phyloP scores from a whole-genome alignment of 2,888 invertebrate species.

The Nymphalis polychloros region DNA sequence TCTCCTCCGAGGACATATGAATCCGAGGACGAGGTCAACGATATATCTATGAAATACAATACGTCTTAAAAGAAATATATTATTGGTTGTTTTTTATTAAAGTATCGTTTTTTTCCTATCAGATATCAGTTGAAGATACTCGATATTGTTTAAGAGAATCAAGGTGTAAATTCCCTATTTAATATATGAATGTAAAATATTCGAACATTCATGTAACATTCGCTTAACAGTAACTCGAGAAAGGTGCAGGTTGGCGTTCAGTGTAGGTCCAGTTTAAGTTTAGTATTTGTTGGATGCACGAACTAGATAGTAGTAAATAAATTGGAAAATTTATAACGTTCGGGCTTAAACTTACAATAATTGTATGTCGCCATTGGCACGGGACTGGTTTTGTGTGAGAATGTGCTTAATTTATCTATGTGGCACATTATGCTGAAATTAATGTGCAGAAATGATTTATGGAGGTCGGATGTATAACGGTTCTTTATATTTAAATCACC shows the following conservation, averaged over 20 bases:
- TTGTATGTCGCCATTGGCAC: conserved; percentile 15
- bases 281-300: conserved; percentile 58
- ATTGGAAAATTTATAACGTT: conserved; percentile 55
- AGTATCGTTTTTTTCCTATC: too few species aligned
- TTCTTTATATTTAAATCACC: conserved; percentile 10
- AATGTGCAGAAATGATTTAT: conserved; percentile 20
- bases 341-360: conserved; percentile 39
- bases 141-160: too few species aligned
- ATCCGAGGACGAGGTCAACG: too few species aligned
- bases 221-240: conserved; percentile 33
- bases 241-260: conserved; percentile 21
- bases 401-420: conserved; percentile 21
- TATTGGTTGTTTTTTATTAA: too few species aligned
- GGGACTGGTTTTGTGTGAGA: conserved; percentile 13
- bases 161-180: too few species aligned
- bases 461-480: conserved; percentile 11
- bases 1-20: too few species aligned
- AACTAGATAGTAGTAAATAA: conserved; percentile 61
- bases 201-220: conserved; percentile 6
- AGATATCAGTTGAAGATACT: too few species aligned
- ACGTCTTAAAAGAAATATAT: too few species aligned
- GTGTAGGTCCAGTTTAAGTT: conserved; percentile 35
- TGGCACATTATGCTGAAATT: conserved; percentile 23
- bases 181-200: not conserved
- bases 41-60: too few species aligned